These are phyloP conservation scores for Raphicerus campestris DNA, from an alignment of 2,113 vertebrate species.

Conservation along the genomic window DNA sequence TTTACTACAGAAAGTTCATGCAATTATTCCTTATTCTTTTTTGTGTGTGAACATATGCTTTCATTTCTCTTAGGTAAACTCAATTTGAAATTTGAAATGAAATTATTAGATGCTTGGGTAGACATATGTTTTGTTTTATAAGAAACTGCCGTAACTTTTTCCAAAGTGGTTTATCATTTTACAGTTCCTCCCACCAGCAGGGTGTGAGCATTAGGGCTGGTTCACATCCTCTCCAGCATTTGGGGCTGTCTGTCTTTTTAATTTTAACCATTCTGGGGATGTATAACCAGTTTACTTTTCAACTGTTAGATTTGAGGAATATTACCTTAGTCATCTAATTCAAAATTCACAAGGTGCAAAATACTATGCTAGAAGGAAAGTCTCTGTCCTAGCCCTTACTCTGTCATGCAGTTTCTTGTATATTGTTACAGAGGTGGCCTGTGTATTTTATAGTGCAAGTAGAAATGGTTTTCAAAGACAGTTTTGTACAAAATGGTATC, in stretches of 20 bases:
- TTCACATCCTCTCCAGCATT: not conserved
- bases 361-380: not conserved
- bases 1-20: not conserved
- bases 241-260: not conserved
- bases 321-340: not conserved
- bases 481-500: not conserved
- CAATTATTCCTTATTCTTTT: not conserved
- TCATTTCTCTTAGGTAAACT: not conserved
- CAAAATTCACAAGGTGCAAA: not conserved
- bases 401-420: not conserved
- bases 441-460: not conserved
- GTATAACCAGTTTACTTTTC: not conserved
- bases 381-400: not conserved
- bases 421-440: not conserved
- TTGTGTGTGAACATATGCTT: not conserved
- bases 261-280: not conserved
- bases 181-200: not conserved
- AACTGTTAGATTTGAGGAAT: not conserved
- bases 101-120: not conserved
- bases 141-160: not conserved
- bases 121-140: not conserved
- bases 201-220: not conserved
- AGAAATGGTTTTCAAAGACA: not conserved
- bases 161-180: not conserved
- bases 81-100: not conserved